Base-by-base conservation (phyloP, 1,140 invertebrate genomes). In the Triops longicaudatus region DNA sequence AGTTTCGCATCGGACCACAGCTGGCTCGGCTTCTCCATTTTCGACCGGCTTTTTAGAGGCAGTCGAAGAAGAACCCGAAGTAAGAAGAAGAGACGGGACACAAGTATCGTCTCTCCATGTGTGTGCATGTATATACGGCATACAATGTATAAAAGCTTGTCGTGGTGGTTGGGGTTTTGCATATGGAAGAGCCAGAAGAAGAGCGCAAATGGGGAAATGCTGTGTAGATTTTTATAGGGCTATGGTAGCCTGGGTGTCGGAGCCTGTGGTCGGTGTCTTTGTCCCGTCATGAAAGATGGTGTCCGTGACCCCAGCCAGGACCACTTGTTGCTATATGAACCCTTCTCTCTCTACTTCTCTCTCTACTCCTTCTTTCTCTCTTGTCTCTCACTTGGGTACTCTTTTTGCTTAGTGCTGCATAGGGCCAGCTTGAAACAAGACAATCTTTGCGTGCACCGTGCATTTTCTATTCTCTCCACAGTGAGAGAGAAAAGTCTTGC, bases 301-400 rank as follows among this genome's bases (percentile, higher is more conserved):
- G 50, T 63, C 50, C 50, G 50, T 63, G 50, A 63, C 50, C 50
- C 50, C 50, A 63, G 44, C 44, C 44, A 63, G 50, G 50, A 63
- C 50, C 22, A 63, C 50, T 63, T 63, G 50, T 63, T 63, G 50
- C 50, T 63, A 63, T 63, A 63, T 63, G 50, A 63, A 75, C 22
- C 26, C 44, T 28, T 37, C 73, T 74, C 42, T 22, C 31, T 31
- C 41, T 37, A 22, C n/a, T 14, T 26, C 11, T 75, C 44, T 9
- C 26, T 41, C 44, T 75, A n/a, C 17, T 75, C n/a, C 26, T 73
- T 27, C 26, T n/a, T 73, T 27, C 27, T 1, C 73, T 73, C 41
- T 26, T 73, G 22, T 31, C 7, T 11, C 73, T 22, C 73, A 72
- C 63, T 72, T 26, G 63, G 63, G 73, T 1, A 37, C 28, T 37